A percentile compares a stretch with the other conserved stretches of the same genome.
phyloP scores from a whole-genome alignment of 2,888 invertebrate genomes.

The Acanthosepion esculentum region DNA sequence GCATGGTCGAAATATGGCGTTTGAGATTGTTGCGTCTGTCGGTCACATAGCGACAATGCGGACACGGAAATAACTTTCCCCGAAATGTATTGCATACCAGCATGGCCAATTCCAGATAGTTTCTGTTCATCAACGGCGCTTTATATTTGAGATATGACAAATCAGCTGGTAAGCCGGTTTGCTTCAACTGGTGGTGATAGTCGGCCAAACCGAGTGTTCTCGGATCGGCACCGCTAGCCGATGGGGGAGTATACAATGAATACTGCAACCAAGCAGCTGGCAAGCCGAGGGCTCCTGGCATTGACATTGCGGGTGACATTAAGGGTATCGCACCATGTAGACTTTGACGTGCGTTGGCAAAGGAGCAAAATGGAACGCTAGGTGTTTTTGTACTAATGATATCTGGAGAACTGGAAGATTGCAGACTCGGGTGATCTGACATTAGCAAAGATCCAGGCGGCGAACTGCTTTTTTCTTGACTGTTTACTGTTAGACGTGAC shows the following conservation, averaged over 20 bases:
- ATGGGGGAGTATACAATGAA: conserved; percentile 52
- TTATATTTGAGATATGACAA: conserved; percentile 60
- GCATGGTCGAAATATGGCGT: conserved; percentile 76
- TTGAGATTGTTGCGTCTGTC: conserved; percentile 75
- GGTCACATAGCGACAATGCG: conserved; percentile 74
- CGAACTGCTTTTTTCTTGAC: neutral
- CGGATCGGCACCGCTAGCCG: conserved; percentile 55
- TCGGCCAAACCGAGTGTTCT: conserved; percentile 56
- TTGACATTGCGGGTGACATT: conserved; percentile 51
- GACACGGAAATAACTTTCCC: conserved; percentile 71
- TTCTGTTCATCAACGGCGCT: conserved; percentile 66
- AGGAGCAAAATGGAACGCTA: neutral
- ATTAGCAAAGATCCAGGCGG: neutral
- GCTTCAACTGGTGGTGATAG: conserved; percentile 59
- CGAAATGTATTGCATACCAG: conserved; percentile 71
- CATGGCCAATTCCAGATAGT: conserved; percentile 70
- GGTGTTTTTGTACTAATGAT: neutral
- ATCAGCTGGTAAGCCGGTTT: conserved; percentile 58
- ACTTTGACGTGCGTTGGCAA: neutral
- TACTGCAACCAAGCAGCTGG: conserved; percentile 62
- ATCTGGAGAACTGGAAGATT: neutral
- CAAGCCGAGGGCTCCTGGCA: conserved; percentile 52
- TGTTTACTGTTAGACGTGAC: neutral
- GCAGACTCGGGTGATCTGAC: neutral
- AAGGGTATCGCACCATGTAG: neutral